Evolutionary conservation across 2,113 vertebrate species (phyloP).

Genomic region (Craseonycteris thonglongyai): DNA sequence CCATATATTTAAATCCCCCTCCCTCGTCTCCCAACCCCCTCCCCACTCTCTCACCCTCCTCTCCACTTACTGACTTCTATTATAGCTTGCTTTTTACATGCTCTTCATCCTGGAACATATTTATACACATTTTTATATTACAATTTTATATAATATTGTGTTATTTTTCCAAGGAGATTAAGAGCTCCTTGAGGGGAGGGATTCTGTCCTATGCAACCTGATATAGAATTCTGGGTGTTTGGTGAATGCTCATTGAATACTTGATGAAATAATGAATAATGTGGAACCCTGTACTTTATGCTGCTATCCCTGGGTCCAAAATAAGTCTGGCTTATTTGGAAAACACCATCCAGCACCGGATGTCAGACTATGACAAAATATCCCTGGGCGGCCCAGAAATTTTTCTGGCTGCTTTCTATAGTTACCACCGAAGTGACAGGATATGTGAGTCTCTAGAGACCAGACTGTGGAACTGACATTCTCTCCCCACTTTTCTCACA

Average conservation of each 20-base stretch:
- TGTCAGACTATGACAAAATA: background rate
- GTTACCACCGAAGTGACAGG: background rate
- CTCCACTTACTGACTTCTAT: background rate
- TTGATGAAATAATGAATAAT: background rate
- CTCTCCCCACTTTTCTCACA: background rate
- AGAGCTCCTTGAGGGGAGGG: background rate
- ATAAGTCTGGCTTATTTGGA: background rate
- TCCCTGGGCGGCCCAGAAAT: slow-evolving; percentile 8
- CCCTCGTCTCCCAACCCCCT: no score
- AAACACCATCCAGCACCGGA: background rate
- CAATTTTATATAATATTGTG: background rate
- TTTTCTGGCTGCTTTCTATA: background rate
- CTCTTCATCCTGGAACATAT: background rate
- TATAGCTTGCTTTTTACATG: background rate
- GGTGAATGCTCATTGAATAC: background rate
- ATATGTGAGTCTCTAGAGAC: background rate
- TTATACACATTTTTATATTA: background rate
- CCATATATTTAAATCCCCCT: no score
- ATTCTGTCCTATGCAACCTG: background rate
- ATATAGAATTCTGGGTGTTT: background rate
- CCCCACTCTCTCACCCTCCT: no score
- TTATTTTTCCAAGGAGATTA: background rate
- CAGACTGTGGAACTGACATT: background rate
- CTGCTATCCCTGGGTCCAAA: background rate
- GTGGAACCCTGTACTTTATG: background rate